Percentiles rank a stretch among this genome's conserved stretches.
Conservation (phyloP, 2,888 invertebrate species). For the Pandemis cinnamomeana region DNA sequence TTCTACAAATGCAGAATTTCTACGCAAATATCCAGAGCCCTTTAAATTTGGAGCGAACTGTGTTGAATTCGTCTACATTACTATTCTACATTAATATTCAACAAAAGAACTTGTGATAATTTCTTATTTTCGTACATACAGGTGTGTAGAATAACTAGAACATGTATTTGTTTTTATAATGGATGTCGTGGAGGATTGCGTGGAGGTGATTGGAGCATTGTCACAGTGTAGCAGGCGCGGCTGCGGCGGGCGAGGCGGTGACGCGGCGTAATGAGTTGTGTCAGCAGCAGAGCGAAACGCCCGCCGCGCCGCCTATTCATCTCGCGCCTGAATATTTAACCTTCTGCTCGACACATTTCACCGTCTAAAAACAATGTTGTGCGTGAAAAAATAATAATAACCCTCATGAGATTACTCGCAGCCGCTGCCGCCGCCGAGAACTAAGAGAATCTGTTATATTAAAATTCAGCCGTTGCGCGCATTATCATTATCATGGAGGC, state of each 20-base stretch:
- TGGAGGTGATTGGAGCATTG: conserved; percentile 24
- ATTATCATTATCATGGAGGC: conserved; percentile 59
- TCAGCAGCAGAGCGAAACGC: conserved; percentile 50
- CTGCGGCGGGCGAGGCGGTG: conserved; percentile 13
- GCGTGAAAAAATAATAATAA: conserved; percentile 45
- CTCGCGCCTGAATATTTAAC: conserved; percentile 32
- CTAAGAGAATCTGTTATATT: conserved; percentile 51
- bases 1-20: too few species aligned
- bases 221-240: conserved; percentile 19
- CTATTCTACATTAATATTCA: too few species aligned
- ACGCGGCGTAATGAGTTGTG: conserved; percentile 55
- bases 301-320: conserved; percentile 34
- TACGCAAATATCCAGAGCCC: too few species aligned
- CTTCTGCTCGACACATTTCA: conserved; percentile 27
- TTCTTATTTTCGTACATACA: background rate
- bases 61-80: background rate
- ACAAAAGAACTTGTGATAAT: background rate
- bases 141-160: background rate
- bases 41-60: background rate
- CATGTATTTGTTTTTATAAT: background rate
- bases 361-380: conserved; percentile 37
- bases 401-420: conserved; percentile 45
- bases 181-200: conserved; percentile 18
- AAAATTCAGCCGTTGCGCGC: conserved; percentile 55
- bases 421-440: conserved; percentile 42